Base-by-base conservation (phyloP, 2,888 invertebrate species). In the Cheilosia grossa region DNA sequence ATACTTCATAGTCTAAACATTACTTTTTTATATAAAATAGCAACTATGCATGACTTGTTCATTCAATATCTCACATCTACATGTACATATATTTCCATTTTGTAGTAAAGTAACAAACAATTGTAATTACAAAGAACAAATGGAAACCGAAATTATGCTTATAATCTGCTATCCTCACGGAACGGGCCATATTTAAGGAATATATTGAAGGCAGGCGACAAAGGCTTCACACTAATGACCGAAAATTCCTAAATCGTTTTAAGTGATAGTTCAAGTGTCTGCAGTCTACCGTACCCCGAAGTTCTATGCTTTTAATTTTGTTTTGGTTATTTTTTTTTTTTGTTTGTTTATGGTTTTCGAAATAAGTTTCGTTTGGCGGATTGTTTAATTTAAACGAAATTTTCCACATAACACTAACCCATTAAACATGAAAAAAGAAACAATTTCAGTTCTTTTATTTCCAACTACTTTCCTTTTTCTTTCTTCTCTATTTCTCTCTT, bases 401-500 rank as follows among this genome's bases (percentile, higher is more conserved):
- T 21, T 49, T 44, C 17, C 30, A 58, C 7, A n/a, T 54, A 40
- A 47, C 58, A 66, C 51, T 66, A 58, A 56, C 58, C 47, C 44
- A 79, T 40, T 21, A 21, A 21, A 24, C 49, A 33, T 49, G 21
- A 17, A 21, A 59, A 56, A 44, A 74, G 49, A 67, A 51, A 72
- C 61, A 82, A 67, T 69, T 64, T 73, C 59, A 56, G 58, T 80
- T 81, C 79, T 80, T 78, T 83, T 79, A 69, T 87, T 87, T 87
- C 86, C 78, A 82, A 86, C 86, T 87, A 82, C 86, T 87, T 87
- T 82, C 78, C 85, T 87, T 80, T 87, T 87, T 88, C 86, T 87
- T 87, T 87, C 88, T 89, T 89, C 79, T 87, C 89, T 89, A 87
- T 89, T 90, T 89, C 88, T 89, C 88, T 90, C 89, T 88, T 88